A percentile compares a stretch with the other conserved stretches of the same genome.
Conservation (phyloP, 2,888 invertebrate species). For the Cryptocheilus praepositus region DNA sequence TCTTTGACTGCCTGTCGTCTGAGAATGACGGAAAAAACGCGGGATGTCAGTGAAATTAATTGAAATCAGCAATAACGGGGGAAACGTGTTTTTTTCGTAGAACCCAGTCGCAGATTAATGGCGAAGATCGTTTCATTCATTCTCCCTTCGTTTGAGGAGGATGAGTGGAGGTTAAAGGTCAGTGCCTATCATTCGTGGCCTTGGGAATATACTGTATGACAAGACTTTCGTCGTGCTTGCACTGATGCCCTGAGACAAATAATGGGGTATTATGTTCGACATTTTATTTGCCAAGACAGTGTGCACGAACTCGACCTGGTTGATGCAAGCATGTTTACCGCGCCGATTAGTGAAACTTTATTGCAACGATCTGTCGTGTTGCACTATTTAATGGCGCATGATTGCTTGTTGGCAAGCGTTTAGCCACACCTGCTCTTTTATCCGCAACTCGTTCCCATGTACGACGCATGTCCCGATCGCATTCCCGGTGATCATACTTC, state of each 20-base stretch:
- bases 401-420: slow-evolving; percentile 46
- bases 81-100: slow-evolving; percentile 51
- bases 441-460: no score
- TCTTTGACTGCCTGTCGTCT: not conserved
- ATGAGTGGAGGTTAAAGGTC: slow-evolving; percentile 48
- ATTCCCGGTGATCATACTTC: no score
- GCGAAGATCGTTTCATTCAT: slow-evolving; percentile 56
- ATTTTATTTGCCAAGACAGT: slow-evolving; percentile 2
- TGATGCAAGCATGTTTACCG: no score
- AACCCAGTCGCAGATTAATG: slow-evolving; percentile 54
- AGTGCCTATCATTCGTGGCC: slow-evolving; percentile 39
- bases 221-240: slow-evolving; percentile 35
- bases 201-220: slow-evolving; percentile 34
- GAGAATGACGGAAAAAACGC: slow-evolving; percentile 40
- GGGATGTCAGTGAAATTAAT: slow-evolving; percentile 59
- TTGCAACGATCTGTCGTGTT: slow-evolving; percentile 27
- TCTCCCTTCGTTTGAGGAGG: slow-evolving; percentile 34
- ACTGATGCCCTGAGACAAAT: no score
- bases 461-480: no score
- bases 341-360: no score
- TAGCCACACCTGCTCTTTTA: slow-evolving; percentile 44
- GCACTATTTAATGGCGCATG: slow-evolving; percentile 52
- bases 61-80: slow-evolving; percentile 61
- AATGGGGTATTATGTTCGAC: no score
- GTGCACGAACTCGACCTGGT: no score